These are phyloP conservation scores for Atherinomorus stipes DNA, from an alignment of 2,113 vertebrate species.

Conservation along the genomic window DNA sequence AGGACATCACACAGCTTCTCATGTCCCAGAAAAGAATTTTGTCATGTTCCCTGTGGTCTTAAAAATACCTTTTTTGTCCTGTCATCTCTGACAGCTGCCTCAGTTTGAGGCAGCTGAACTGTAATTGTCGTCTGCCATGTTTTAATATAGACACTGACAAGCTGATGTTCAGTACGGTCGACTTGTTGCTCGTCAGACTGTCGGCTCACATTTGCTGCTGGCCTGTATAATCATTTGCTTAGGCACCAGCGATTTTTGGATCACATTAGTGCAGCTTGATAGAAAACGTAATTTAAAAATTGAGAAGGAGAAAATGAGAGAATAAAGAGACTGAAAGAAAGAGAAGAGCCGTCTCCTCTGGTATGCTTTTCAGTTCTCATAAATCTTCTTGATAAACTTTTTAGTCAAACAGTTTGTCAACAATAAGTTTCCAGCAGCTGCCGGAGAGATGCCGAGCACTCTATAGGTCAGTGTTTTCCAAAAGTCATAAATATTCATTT, in stretches of 20 bases:
- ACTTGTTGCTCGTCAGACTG: constrained; percentile 47
- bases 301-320: constrained; percentile 18
- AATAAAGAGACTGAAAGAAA: neutral
- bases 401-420: constrained; percentile 21
- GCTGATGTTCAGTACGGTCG: constrained; percentile 32
- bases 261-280: constrained; percentile 37
- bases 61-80: constrained; percentile 32
- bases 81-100: constrained; percentile 55
- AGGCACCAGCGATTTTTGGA: constrained; percentile 41
- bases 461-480: constrained; percentile 24
- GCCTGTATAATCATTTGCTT: constrained; percentile 38
- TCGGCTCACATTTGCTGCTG: constrained; percentile 28
- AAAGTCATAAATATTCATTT: constrained; percentile 60
- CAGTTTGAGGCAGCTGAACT: constrained; percentile 11
- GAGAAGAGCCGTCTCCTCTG: neutral
- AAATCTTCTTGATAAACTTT: constrained; percentile 11
- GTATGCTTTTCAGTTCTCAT: neutral
- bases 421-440: constrained; percentile 38
- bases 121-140: constrained; percentile 55
- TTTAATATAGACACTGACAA: constrained; percentile 46
- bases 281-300: constrained; percentile 31
- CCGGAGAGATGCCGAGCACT: neutral
- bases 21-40: constrained; percentile 37
- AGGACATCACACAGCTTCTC: constrained; percentile 43
- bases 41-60: constrained; percentile 28